Base-by-base conservation (phyloP, 2,797 vertebrate species). In the Acridotheres tristis region DNA sequence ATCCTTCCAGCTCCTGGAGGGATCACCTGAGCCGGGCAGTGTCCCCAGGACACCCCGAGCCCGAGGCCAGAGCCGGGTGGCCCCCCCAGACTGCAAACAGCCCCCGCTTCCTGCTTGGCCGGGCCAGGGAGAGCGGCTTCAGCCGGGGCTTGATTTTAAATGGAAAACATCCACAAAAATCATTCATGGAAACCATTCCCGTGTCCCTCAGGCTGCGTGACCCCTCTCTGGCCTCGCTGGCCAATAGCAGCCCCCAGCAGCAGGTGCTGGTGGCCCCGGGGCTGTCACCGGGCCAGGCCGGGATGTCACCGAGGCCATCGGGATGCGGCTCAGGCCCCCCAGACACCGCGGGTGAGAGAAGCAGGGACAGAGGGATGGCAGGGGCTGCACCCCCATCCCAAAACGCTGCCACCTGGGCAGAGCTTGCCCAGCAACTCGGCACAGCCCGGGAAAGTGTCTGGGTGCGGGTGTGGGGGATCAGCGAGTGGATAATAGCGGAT, bases 401-500 rank as follows among this genome's bases (percentile, higher is more conserved):
- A 69, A 86, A 42, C 1, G 34, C 62, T 30, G 50, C 43, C 67
- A 9, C 26, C 54, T 2, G 27, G 0, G n/a, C 55, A 29, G 12
- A 26, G 4, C 85, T 19, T 6, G 21, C 68, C 80, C 72, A 19
- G 67, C 42, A 72, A 87, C 58, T 78, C 62, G 4, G 38, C 7
- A 0, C 34, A 47, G 82, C 19, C 47, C 40, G 40, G 85, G 69
- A n/a, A 72, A 90, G 81, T 36, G 76, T n/a, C 83, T 40, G 91
- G 54, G 22, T 2, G 21, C 9, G 13, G 89, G 79, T n/a, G 61
- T 19, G 54, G 45, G 62, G 69, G 62, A 78, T 84, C 61, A 81
- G 58, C 45, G 47, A n/a, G 84, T 4, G 84, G 94, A 90, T 96
- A 93, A 95, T 90, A 92, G 93, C 87, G 7, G 87, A 86, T 95